Base-by-base conservation (phyloP, 1,140 invertebrate genomes). In the honey bee (Apis mellifera) region DNA sequence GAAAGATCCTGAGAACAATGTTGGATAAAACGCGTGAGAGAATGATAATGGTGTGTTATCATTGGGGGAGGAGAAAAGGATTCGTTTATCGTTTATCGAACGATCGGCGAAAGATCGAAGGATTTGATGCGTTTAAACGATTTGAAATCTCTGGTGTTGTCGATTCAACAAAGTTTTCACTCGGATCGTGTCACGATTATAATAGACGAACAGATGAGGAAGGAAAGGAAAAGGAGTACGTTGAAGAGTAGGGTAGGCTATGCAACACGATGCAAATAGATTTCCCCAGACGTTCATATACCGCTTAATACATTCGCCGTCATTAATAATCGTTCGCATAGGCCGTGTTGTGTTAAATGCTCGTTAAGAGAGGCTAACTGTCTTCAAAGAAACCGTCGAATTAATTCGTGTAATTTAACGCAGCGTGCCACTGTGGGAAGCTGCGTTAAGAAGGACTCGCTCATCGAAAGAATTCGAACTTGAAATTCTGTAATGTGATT, bases 381-480 rank as follows among this genome's bases (percentile, higher is more conserved):
- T 59, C 65, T 83, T 74, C 72, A 69, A 62, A 79, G 62, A 84
- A 86, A 80, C 72, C 76, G 52, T 85, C 82, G 76, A 75, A 87
- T 87, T 87, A 87, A 87, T 87, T 86, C 84, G 72, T 83, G 86
- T 84, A 86, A 87, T 87, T 87, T 86, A n/a, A 71, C 76, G 65
- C 83, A 73, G 55, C 62, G 52, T 87, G 86, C 85, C 85, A 81
- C 79, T 64, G 52, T 72, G 65, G 68, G 48, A 54, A 75, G 26
- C 48, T 54, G 74, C 68, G 5, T 7, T 42, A 42, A 42, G 7
- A 42, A 42, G 7, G 32, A 42, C 32, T 42, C 32, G 32, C 4
- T 42, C 32, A 26, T 26, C 26, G 26, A 42, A 42, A 42, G 32
- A 42, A 42, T 42, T 42, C 32, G 32, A 74, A 57, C 42, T 19